Evolutionary conservation across 2,888 invertebrate genomes (phyloP).

Genomic region (Polydrusus tereticollis): DNA sequence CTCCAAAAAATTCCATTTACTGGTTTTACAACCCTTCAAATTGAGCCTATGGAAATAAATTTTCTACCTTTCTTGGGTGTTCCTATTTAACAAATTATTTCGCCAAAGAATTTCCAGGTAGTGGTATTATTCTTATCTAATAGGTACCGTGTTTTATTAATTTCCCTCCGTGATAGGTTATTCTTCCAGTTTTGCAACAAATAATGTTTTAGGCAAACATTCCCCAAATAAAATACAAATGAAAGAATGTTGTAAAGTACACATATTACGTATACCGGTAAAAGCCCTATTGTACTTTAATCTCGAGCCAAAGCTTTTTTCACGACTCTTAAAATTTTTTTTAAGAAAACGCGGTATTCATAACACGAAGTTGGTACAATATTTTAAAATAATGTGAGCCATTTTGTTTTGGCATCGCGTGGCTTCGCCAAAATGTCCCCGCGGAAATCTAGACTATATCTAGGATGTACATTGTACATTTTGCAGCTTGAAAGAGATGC

Average conservation of each 20-base stretch:
- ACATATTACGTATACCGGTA: slow-evolving; percentile 7
- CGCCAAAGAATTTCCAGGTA: no score
- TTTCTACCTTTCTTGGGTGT: no score
- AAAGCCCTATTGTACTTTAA: slow-evolving; percentile 14
- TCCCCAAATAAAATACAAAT: background rate
- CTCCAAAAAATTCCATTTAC: no score
- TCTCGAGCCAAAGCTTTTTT: slow-evolving; percentile 20
- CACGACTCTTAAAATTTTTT: slow-evolving; percentile 31
- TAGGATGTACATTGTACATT: slow-evolving; percentile 42
- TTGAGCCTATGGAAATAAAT: no score
- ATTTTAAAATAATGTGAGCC: slow-evolving; percentile 45
- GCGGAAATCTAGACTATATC: slow-evolving; percentile 43
- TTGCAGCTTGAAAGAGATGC: slow-evolving; percentile 33
- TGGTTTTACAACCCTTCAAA: no score
- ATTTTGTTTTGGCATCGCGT: slow-evolving; percentile 38
- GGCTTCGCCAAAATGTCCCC: slow-evolving; percentile 37
- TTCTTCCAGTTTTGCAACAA: background rate
- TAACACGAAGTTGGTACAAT: slow-evolving; percentile 36
- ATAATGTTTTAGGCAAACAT: background rate
- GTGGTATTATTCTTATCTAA: no score
- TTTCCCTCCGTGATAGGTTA: background rate
- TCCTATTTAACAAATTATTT: no score
- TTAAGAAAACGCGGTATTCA: slow-evolving; percentile 35
- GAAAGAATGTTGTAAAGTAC: background rate
- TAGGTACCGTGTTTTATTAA: no score